Evolutionary conservation across 2,113 vertebrate genomes (phyloP), one percentile per base, ranked within the genome.

Genomic region (Pithys albifrons): DNA sequence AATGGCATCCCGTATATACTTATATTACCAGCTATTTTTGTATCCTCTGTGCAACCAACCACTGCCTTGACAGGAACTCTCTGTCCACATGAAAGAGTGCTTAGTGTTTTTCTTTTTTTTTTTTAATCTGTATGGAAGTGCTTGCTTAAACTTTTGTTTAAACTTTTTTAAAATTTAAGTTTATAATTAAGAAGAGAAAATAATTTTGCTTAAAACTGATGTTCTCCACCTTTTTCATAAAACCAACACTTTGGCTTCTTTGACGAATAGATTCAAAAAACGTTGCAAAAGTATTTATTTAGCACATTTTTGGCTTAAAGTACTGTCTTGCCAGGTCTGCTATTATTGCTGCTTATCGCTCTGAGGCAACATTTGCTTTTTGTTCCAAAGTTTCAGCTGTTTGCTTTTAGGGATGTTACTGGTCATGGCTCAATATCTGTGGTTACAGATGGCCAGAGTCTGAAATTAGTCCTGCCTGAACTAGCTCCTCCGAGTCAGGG

Each of bases 21-120:
- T 74, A 15, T 3, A 13, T 52, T 94, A 61, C 49, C 75, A 46
- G 65, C 82, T 95, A 86, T 90, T 94, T 96, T 95, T 94, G 43
- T 90, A 72, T 48, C 79, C 39, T 80, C 15, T 45, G 0, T 77
- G 57, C 39, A 91, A 62, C 52, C 62, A 81, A 31, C 41, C 41
- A 75, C 51, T 0, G 1, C 69, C 41, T 85, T 64, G 51, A 27
- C 69, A 86, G 45, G 72, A 88, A 54, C 51, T 39, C 55, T 80
- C 62, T 70, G 75, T 77, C 78, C 75, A 62, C 55, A 41, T 72
- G 49, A 83, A 61, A 75, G 27, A 89, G 45, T 58, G 41, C 16
- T 48, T 46, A 89, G 45, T 58, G 41, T 19, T 48, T 46, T 19
- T 33, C 10, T 3, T 3, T 39, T 59, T 33, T 6, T 23, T 66